A percentile compares a stretch with the other conserved stretches of the same genome.
These are phyloP conservation scores for Taphrorychus bicolor DNA, from an alignment of 2,888 invertebrate genomes.

Conservation along the genomic window DNA sequence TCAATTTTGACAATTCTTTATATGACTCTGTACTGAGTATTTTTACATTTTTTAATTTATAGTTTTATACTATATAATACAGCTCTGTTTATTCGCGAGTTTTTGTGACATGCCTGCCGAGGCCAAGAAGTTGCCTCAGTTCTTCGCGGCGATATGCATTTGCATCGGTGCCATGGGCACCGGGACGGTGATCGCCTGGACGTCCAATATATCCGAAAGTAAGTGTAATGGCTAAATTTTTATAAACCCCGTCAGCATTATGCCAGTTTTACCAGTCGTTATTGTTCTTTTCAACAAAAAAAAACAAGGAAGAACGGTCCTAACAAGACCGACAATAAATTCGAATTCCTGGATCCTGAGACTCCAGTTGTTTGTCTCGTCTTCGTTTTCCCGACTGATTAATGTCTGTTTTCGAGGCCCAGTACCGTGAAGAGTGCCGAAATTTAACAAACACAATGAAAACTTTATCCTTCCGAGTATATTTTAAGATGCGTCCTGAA, in stretches of 20 bases:
- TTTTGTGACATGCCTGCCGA: not conserved
- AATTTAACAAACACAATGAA: not conserved
- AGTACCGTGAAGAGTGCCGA: not conserved
- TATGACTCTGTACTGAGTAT: not conserved
- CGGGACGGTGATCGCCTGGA: slow-evolving; percentile 80
- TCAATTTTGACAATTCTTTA: too few relatives aligned
- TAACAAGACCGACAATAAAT: slow-evolving; percentile 15
- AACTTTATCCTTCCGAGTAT: not conserved
- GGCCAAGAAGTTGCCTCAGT: slow-evolving; percentile 66
- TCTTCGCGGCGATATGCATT: slow-evolving; percentile 66
- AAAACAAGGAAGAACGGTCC: not conserved
- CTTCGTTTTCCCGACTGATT: slow-evolving; percentile 2
- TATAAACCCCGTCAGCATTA: not conserved
- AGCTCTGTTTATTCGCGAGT: not conserved
- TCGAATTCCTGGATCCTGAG: not conserved
- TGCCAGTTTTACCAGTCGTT: not conserved
- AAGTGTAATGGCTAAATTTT: too few relatives aligned
- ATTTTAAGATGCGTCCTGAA: not conserved
- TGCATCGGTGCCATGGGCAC: slow-evolving; percentile 73
- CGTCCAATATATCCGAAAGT: slow-evolving; percentile 69
- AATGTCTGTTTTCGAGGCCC: not conserved
- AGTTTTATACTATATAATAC: not conserved
- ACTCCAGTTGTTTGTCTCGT: slow-evolving; percentile 12
- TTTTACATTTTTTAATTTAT: not conserved
- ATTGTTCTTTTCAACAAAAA: not conserved